Base-by-base conservation (phyloP, 2,888 invertebrate species). In the Temnothorax unifasciatus region DNA sequence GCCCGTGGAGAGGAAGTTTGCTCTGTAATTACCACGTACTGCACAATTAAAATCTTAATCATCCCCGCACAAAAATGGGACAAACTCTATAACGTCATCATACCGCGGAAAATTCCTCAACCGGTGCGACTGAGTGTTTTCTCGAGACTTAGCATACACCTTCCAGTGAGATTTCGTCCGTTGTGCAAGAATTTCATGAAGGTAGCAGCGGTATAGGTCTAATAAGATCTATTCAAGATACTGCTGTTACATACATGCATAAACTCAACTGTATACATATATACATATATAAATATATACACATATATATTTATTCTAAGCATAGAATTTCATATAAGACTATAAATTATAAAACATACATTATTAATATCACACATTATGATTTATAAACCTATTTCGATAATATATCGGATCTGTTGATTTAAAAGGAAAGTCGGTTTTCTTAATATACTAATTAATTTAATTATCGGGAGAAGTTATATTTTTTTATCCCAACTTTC, bases 21-120 rank as follows among this genome's bases (percentile, higher is more conserved):
- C 73, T 83, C 73, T 81, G 86, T 88, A 90, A 91, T 90, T 90
- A 86, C 86, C 82, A 47, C 79, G 85, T 82, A 79, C 75, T 87
- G 89, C 85, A 88, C 90, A 92, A 92, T 92, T 92, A 92, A 92
- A 92, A 92, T 90, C 92, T 92, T 92, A 91, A 91, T 92, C 89
- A 90, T 84, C 75, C 61, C 83, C 47, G 84, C 52, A 73, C 77
- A 88, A 90, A 89, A 91, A 87, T 86, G 85, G 84, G 73, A 84
- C 83, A 59, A 84, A 82, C 76, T 63, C 68, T 69, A 74, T 79
- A 86, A 83, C 76, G 84, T 82, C 83, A 81, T 66, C 82, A 69
- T 54, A 54, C 81, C 71, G 71, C 75, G 52, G 63, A 81, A 59
- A 82, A 87, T 84, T 84, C 69, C 71, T 76, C 82, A 81, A 81